Base-by-base conservation (phyloP, 2,797 vertebrate genomes). In the Oreortyx pictus region DNA sequence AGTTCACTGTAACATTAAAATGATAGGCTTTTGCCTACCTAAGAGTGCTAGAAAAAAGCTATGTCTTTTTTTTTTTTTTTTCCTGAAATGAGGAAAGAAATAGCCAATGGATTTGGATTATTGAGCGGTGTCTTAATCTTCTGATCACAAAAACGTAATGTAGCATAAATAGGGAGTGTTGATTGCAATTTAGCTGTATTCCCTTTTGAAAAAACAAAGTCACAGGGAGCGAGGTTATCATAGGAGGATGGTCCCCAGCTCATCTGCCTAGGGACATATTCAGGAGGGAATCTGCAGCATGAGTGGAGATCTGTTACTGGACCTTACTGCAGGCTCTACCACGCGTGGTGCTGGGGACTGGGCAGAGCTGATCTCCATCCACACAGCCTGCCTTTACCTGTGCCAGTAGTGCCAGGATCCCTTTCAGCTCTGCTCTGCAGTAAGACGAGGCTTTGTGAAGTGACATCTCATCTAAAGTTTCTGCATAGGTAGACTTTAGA, bases 401-500 rank as follows among this genome's bases (percentile, higher is more conserved):
- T 71, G 60, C 35, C 57, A 68, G 29, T 31, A 68, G 29, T 31
- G 27, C 14, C 0, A 4, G 15, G 11, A 43, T 89, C 16, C 54
- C 77, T 71, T 62, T 65, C 57, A 74, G 0, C 35, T 54, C 35
- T 22, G 64, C 56, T 80, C 66, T 67, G 65, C 64, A 25, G 35
- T 75, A 79, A 61, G 52, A 65, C 60, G 78, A 87, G 88, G 62
- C 64, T 90, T 50, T 22, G 11, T 6, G 13, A 85, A 71, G 79
- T 78, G 86, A 54, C 62, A 41, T 83, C 83, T 88, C 85, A 14
- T 70, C 49, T 88, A 33, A 59, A 79, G 66, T 65, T 90, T 41
- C 88, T 87, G 89, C 72, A 27, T 82, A 14, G 39, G 52, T 92
- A 90, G 88, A 65, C 92, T 81, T 88, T 85, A 89, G 76, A 90